These are phyloP conservation scores for Lates calcarifer DNA, from an alignment of 2,113 vertebrate genomes.

Conservation along the genomic window DNA sequence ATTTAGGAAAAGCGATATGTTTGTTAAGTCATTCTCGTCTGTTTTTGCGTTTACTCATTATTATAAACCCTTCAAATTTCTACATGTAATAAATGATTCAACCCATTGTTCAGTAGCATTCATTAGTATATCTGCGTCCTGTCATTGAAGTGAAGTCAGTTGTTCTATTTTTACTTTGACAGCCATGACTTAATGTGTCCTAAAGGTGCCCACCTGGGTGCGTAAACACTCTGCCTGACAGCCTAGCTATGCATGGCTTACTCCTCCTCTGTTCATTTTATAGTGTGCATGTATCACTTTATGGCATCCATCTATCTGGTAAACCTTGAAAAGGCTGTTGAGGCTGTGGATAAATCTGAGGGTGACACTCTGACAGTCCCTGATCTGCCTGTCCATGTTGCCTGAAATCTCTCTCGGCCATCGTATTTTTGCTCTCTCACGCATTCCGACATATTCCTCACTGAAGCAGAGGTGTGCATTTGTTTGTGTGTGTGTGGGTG, in stretches of 20 bases:
- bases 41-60: background rate
- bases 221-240: constrained; percentile 57
- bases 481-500: constrained; percentile 9
- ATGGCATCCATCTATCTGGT: constrained; percentile 72
- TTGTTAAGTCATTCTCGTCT: background rate
- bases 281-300: constrained; percentile 66
- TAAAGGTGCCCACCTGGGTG: constrained; percentile 65
- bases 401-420: constrained; percentile 71
- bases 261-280: constrained; percentile 65
- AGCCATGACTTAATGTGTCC: constrained; percentile 55
- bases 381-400: constrained; percentile 71
- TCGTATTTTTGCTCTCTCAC: constrained; percentile 59
- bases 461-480: constrained; percentile 20
- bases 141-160: background rate
- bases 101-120: background rate
- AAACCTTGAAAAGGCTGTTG: constrained; percentile 75
- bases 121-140: background rate
- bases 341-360: constrained; percentile 69
- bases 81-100: background rate
- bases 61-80: background rate
- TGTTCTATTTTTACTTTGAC: constrained; percentile 25
- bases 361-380: constrained; percentile 69
- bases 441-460: constrained; percentile 53
- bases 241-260: constrained; percentile 58
- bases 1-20: background rate